Base-by-base conservation (phyloP, 2,888 invertebrate genomes). In the Quadriops clusia region DNA sequence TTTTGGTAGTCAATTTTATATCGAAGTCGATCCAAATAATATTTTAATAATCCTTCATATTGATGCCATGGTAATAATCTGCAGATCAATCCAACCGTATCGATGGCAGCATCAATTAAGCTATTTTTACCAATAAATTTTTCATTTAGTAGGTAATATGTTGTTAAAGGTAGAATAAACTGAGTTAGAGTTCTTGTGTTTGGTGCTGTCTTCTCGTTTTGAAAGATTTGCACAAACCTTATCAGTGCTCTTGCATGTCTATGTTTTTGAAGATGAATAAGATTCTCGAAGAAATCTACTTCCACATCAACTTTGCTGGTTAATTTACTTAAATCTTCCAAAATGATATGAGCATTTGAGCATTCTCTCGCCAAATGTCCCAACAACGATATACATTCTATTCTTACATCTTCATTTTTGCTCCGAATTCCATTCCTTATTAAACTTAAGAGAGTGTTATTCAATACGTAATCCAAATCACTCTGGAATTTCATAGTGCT, bases 201-300 rank as follows among this genome's bases (percentile, higher is more conserved):
- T 0, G 77, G 75, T 13, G 70, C 60, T 36, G 70, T 72, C 1
- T 56, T 61, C 36, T 74, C 58, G 12, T 72, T 72, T 50, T 68
- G 78, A 22, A 74, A 70, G 4, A 78, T 56, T 40, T 71, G 70
- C 36, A 74, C 74, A 50, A 86, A 80, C 47, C 81, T 82, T 9
- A 79, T 57, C 24, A 95, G 55, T 0, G 91, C 94, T 47, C 86
- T 71, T 0, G 82, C 80, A 50, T 86, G 78, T 36, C 91, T 71
- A 54, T 93, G 89, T 32, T 79, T 63, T 65, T 95, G 85, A 24
- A 87, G 59, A 62, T 97, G 94, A 14, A 75, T 74, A 50, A 93
- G 75, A 54, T 94, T 95, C 50, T 89, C 86, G 54, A 93, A 95
- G 68, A 97, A 93, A 59, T 97, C 94, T 0, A 83, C 78, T 57